Percentiles rank a stretch among this genome's conserved stretches.
These are phyloP conservation scores for Sisor rabdophorus DNA, from an alignment of 2,113 vertebrate species.

Conservation along the genomic window DNA sequence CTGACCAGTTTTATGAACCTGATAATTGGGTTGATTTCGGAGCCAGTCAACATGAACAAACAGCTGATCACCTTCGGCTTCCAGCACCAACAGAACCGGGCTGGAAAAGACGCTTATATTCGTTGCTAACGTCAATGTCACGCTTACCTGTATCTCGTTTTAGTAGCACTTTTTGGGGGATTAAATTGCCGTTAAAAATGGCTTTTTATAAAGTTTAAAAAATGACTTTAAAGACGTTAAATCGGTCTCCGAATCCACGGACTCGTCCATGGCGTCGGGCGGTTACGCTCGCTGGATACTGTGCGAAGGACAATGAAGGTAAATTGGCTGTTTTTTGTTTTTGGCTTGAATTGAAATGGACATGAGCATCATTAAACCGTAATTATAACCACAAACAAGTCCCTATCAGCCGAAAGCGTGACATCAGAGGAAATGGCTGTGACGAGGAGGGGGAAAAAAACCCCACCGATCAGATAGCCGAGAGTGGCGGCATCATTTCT, in stretches of 20 bases:
- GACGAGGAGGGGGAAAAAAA: slow-evolving; percentile 56
- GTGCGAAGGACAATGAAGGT: slow-evolving; percentile 58
- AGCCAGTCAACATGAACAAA: neutral
- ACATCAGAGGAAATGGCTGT: slow-evolving; percentile 67
- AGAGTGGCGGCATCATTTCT: slow-evolving; percentile 65
- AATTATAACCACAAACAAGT: slow-evolving; percentile 62
- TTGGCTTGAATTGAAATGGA: slow-evolving; percentile 57
- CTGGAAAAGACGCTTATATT: neutral
- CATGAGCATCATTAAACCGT: slow-evolving; percentile 62
- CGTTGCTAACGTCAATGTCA: neutral
- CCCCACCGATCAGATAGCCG: slow-evolving; percentile 68
- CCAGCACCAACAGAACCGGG: neutral
- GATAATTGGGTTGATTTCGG: neutral
- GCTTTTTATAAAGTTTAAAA: neutral
- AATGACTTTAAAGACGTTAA: slow-evolving; percentile 2
- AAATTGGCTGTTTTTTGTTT: slow-evolving; percentile 54
- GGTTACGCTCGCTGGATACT: slow-evolving; percentile 57
- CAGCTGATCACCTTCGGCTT: neutral
- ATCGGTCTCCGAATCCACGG: neutral
- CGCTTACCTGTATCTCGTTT: too few species aligned
- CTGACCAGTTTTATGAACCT: neutral
- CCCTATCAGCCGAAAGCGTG: slow-evolving; percentile 62
- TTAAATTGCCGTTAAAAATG: neutral
- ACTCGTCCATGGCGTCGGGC: slow-evolving; percentile 44
- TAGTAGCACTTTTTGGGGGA: too few species aligned